A percentile compares a stretch with the other conserved stretches of the same genome.
Evolutionary conservation across 92 coral and sea anemone species (phyloP).

Genomic region (Scolanthus callimorphus): DNA sequence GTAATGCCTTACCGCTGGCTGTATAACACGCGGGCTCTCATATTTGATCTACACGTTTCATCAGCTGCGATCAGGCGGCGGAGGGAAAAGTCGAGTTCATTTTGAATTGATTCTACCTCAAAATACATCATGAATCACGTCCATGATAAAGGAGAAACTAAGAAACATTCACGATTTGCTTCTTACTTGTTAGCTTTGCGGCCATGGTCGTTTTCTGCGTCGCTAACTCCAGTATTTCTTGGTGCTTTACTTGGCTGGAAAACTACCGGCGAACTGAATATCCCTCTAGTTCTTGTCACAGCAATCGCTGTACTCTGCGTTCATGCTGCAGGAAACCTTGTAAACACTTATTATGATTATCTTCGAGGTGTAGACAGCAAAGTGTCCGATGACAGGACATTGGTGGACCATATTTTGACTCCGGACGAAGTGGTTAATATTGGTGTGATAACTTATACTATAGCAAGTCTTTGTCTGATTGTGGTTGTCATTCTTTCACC

Average conservation of each 20-base stretch:
- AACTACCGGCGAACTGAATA: conserved; percentile 65
- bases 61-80: no score
- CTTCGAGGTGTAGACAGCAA: conserved; percentile 94
- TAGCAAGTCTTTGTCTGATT: conserved; percentile 75
- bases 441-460: conserved; percentile 72
- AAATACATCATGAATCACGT: no score
- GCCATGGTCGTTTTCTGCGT: conserved; percentile 97
- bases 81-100: no score
- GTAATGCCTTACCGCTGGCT: no score
- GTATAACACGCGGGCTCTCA: no score
- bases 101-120: no score
- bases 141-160: no score
- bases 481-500: conserved; percentile 78
- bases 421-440: conserved; percentile 92
- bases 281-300: conserved; percentile 48
- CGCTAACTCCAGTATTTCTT: conserved; percentile 84
- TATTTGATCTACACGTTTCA: no score
- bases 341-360: conserved; percentile 92
- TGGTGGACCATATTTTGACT: conserved; percentile 83
- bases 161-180: conserved; percentile 46
- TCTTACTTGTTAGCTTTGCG: conserved; percentile 84
- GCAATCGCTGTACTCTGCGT: conserved; percentile 83
- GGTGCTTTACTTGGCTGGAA: conserved; percentile 93
- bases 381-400: conserved; percentile 92
- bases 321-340: conserved; percentile 96